A percentile compares a stretch with the other conserved stretches of the same genome.
These are phyloP conservation scores for Micrasema minimum DNA, from an alignment of 1,140 invertebrate genomes.

Conservation along the genomic window DNA sequence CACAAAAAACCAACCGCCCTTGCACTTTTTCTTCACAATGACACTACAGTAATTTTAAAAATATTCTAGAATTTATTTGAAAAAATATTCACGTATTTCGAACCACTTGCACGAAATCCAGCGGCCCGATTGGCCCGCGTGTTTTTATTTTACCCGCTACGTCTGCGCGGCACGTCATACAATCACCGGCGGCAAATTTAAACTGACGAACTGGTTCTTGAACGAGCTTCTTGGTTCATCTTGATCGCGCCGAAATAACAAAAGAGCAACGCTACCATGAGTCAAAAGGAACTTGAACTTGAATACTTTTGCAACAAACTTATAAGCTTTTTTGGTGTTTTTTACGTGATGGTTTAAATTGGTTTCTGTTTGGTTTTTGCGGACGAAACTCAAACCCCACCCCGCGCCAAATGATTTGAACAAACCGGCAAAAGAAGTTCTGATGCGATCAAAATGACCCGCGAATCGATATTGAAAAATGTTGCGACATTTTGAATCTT, in stretches of 20 bases:
- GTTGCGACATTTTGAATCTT: neutral
- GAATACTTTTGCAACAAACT: no score
- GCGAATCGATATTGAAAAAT: conserved; percentile 27
- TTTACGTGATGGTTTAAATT: conserved; percentile 1
- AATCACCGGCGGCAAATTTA: conserved; percentile 30
- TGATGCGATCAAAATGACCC: conserved; percentile 32
- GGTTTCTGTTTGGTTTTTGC: neutral
- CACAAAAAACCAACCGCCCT: conserved; percentile 6
- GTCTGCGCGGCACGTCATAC: conserved; percentile 29
- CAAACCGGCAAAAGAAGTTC: conserved; percentile 20
- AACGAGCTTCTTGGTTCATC: conserved; percentile 31
- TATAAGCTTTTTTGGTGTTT: neutral
- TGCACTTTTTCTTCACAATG: neutral
- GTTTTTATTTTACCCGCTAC: conserved; percentile 3
- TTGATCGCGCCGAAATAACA: neutral
- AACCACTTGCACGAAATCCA: no score
- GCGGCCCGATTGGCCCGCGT: conserved; percentile 25
- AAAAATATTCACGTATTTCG: no score
- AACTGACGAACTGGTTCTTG: conserved; percentile 35
- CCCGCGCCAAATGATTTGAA: conserved; percentile 12
- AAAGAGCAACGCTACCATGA: neutral
- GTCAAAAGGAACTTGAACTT: neutral
- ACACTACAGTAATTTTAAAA: neutral
- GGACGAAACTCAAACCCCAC: neutral
- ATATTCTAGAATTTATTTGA: conserved; percentile 6